Conservation (phyloP, 2,888 invertebrate genomes). For the Cerceris rybyensis region DNA sequence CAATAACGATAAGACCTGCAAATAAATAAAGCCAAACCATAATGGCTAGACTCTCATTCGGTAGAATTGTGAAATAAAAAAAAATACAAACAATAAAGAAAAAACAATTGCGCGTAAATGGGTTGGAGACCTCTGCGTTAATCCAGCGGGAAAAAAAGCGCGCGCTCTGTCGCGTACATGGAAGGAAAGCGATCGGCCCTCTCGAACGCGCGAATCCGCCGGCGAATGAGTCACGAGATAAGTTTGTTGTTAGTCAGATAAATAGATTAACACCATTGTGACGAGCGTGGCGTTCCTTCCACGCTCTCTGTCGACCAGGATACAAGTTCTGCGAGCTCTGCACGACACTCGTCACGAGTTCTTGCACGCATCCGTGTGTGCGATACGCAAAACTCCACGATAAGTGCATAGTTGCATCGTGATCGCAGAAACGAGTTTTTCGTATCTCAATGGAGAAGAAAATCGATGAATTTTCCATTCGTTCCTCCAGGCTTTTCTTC, state of each 20-base stretch:
- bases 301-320: slow-evolving; percentile 56
- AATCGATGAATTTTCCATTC: neutral
- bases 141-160: slow-evolving; percentile 40
- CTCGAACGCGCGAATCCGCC: slow-evolving; percentile 46
- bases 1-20: no score
- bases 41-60: no score
- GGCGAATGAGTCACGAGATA: slow-evolving; percentile 74
- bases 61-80: no score
- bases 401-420: neutral
- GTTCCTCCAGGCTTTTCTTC: neutral
- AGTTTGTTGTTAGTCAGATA: slow-evolving; percentile 77
- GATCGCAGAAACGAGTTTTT: slow-evolving; percentile 34
- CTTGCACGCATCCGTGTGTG: slow-evolving; percentile 1
- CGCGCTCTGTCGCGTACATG: neutral
- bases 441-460: slow-evolving; percentile 8
- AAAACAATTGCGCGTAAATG: neutral
- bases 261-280: slow-evolving; percentile 77
- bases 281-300: slow-evolving; percentile 57
- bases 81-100: neutral
- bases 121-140: slow-evolving; percentile 5
- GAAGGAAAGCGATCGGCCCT: slow-evolving; percentile 38
- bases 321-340: slow-evolving; percentile 40
- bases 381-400: neutral
- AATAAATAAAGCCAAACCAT: no score
- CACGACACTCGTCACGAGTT: slow-evolving; percentile 2